Percentiles rank a stretch among this genome's conserved stretches.
These are phyloP conservation scores for Danio rerio DNA, from an alignment of 2,113 vertebrate genomes.

Conservation along the genomic window DNA sequence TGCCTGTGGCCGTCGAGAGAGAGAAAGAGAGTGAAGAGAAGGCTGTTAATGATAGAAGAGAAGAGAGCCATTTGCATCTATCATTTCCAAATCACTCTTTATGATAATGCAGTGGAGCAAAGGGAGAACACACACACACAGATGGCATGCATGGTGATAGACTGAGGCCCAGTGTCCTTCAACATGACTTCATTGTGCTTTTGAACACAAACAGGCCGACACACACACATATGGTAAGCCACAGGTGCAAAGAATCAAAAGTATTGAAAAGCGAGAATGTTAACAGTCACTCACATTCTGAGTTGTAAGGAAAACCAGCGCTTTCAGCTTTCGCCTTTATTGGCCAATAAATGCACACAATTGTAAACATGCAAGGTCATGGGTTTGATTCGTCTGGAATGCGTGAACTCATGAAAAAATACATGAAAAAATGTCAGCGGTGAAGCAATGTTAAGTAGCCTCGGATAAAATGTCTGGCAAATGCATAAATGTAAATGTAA, in stretches of 20 bases:
- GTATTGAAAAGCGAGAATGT: not conserved
- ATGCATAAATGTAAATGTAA: not conserved
- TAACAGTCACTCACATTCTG: slow-evolving; percentile 1
- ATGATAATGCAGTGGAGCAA: slow-evolving; percentile 97
- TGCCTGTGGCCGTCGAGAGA: slow-evolving; percentile 95
- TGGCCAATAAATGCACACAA: not conserved
- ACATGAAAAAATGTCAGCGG: not conserved
- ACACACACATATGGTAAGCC: not conserved
- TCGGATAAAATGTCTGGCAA: not conserved
- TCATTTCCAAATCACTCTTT: slow-evolving; percentile 99
- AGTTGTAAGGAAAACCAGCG: not conserved
- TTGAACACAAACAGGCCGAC: not conserved
- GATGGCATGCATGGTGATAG: slow-evolving; percentile 92
- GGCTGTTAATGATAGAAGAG: slow-evolving; percentile 98
- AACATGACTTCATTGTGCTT: slow-evolving; percentile 69
- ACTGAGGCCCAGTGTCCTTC: slow-evolving; percentile 79
- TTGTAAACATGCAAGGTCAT: not conserved
- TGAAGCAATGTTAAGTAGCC: not conserved
- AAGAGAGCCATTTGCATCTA: slow-evolving; percentile 99
- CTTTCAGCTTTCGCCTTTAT: not conserved
- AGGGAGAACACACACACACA: slow-evolving; percentile 80
- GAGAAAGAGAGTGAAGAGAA: slow-evolving; percentile 97
- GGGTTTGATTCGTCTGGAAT: not conserved
- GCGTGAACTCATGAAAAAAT: not conserved
- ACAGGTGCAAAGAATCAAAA: slow-evolving; percentile 18